Conservation (phyloP, 2,888 invertebrate species). For the Cheilosia impressa region DNA sequence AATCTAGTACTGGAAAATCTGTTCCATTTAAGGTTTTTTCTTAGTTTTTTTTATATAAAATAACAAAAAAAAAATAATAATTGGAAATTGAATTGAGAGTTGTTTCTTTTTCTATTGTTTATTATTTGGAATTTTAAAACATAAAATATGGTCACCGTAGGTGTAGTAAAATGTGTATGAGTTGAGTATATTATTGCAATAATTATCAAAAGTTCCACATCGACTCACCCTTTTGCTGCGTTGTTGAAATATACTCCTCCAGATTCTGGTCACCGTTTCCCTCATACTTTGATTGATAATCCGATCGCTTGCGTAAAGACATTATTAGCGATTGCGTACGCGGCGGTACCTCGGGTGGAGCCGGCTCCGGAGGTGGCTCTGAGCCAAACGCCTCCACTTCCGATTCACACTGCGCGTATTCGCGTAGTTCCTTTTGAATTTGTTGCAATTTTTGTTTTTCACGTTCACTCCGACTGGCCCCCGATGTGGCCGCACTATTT, state of each 20-base stretch:
- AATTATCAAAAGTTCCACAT: neutral
- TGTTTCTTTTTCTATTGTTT: too few species aligned
- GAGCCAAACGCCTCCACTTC: slow-evolving; percentile 76
- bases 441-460: slow-evolving; percentile 79
- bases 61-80: too few species aligned
- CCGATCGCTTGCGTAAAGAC: slow-evolving; percentile 83
- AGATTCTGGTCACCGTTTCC: slow-evolving; percentile 82
- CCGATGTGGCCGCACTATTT: slow-evolving; percentile 77
- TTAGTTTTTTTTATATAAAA: too few species aligned
- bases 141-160: too few species aligned
- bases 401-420: slow-evolving; percentile 81
- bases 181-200: neutral
- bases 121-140: too few species aligned
- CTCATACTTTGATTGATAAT: slow-evolving; percentile 83
- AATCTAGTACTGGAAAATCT: too few species aligned
- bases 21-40: too few species aligned
- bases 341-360: slow-evolving; percentile 94
- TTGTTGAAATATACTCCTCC: slow-evolving; percentile 83
- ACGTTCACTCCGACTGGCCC: slow-evolving; percentile 78
- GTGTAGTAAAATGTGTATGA: neutral
- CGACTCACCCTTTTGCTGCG: slow-evolving; percentile 80
- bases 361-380: slow-evolving; percentile 93
- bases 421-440: slow-evolving; percentile 78
- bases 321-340: slow-evolving; percentile 91
- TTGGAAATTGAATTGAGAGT: too few species aligned